Evolutionary conservation across 2,888 invertebrate genomes (phyloP).

Genomic region (Tetranychus piercei): DNA sequence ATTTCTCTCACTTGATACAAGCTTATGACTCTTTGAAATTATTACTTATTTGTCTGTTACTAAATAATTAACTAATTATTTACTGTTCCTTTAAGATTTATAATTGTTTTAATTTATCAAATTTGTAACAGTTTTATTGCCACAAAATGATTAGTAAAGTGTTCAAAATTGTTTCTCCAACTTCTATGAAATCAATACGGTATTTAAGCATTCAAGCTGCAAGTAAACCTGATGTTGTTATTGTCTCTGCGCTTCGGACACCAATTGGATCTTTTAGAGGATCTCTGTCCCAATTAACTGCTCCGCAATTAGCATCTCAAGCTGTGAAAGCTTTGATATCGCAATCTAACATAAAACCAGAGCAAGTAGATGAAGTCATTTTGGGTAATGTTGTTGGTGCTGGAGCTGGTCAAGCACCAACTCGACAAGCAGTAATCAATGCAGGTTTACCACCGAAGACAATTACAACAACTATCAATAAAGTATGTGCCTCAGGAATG

Average conservation of each 20-base stretch:
- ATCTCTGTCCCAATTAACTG: conserved; percentile 51
- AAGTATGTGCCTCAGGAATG: conserved; percentile 96
- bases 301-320: conserved; percentile 65
- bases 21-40: no score
- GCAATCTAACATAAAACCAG: conserved; percentile 31
- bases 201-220: background rate
- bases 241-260: conserved; percentile 61
- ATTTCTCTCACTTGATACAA: no score
- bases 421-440: conserved; percentile 85
- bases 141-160: background rate
- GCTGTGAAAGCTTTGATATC: conserved; percentile 51
- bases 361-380: conserved; percentile 56
- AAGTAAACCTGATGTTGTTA: conserved; percentile 45
- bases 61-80: no score
- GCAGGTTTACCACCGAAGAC: conserved; percentile 73
- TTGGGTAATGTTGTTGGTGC: conserved; percentile 60
- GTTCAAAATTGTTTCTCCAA: background rate
- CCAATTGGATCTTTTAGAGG: conserved; percentile 58
- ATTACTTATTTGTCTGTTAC: no score
- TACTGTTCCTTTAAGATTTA: background rate
- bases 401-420: conserved; percentile 77
- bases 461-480: conserved; percentile 81
- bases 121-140: no score
- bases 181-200: background rate
- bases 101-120: background rate